Conservation (phyloP, 2,797 vertebrate species). For the Enteromius radiatus region DNA sequence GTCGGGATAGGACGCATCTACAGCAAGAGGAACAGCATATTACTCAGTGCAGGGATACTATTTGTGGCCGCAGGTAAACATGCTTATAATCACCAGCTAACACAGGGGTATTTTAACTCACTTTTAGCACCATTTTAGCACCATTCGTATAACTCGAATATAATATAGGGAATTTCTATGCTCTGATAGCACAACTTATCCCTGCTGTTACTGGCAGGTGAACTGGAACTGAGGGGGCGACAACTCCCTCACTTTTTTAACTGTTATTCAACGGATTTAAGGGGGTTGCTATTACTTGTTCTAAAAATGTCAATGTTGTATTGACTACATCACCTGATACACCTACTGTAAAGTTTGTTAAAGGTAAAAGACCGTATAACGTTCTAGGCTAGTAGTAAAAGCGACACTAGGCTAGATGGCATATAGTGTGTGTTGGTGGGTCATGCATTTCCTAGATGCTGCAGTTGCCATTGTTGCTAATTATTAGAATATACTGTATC, state of each 20-base stretch:
- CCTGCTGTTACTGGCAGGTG: conserved; percentile 7
- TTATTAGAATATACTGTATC: background rate
- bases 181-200: conserved; percentile 5
- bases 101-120: background rate
- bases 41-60: conserved; percentile 96
- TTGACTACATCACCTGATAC: background rate
- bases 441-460: background rate
- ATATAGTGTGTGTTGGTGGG: background rate
- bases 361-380: background rate
- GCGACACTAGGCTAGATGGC: background rate
- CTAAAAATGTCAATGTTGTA: background rate
- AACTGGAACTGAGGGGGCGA: conserved; percentile 24
- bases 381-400: background rate
- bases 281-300: background rate
- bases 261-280: conserved; percentile 17
- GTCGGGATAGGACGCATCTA: conserved; percentile 91
- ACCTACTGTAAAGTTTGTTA: background rate
- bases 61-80: conserved; percentile 94
- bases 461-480: background rate
- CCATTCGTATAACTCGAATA: background rate
- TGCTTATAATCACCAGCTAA: background rate
- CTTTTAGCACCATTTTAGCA: background rate
- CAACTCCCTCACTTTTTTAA: background rate
- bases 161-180: background rate
- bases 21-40: conserved; percentile 93